Evolutionary conservation across 1,140 invertebrate genomes (phyloP), one percentile per base, ranked within the genome.

Genomic region (Parapsyche elsis): DNA sequence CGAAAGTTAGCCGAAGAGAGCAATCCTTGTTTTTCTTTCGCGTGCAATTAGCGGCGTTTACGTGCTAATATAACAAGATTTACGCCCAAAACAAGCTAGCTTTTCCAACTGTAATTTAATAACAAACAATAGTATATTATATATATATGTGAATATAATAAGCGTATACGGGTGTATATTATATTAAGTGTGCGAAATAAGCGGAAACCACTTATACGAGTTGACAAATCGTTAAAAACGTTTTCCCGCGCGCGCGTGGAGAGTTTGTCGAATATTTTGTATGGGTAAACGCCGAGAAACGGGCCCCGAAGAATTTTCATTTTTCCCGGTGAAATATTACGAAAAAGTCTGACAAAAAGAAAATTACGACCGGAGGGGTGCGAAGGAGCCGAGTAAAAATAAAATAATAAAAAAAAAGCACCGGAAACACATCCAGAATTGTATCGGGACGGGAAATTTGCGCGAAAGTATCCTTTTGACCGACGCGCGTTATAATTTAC

Each of bases 361-460:
- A 61, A 61, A 61, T 61, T 61, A 61, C 59, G 21, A 61, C n/a
- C 59, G 21, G 59, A 61, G 19, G 21, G 19, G 49, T 16, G 49
- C 49, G 49, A 53, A 53, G 12, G 16, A 53, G 49, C 16, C 16
- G 49, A 53, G 49, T 53, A 12, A 14, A 46, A 14, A 53, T 53
- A 53, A 14, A 53, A 38, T 38, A 38, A 38, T 38, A 38, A 38
- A 38, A 38, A 38, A 53, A n/a, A 53, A 14, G 16, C 5, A 61
- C 5, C n/a, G 59, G 21, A 61, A 61, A 61, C 59, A 61, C 59
- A 24, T 61, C 59, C n/a, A 61, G 59, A 61, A 24, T 23, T 61
- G 59, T 61, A 61, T 61, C 21, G 59, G 19, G 59, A 9, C 9
- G 21, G 59, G 21, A 61, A 61, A 61, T 21, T 61, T 61, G 14